Percentiles rank a stretch among this genome's conserved stretches.
Evolutionary conservation across 2,888 invertebrate species (phyloP).

Genomic region (Celastrina argiolus): DNA sequence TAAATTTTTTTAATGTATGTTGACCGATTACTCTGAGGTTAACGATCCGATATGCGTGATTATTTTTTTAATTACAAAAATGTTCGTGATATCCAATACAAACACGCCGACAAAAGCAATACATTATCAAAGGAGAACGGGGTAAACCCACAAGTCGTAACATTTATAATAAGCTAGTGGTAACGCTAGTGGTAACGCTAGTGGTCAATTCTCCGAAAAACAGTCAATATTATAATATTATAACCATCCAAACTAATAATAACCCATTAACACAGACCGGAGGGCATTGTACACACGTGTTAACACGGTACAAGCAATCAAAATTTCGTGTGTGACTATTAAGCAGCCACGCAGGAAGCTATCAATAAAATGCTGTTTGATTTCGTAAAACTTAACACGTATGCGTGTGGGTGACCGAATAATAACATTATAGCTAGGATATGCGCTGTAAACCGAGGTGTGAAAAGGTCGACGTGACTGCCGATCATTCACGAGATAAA

Average conservation of each 20-base stretch:
- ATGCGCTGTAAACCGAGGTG: constrained; percentile 74
- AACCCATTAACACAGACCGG: neutral
- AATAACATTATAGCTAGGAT: constrained; percentile 72
- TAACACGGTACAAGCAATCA: neutral
- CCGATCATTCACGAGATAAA: constrained; percentile 74
- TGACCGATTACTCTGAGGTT: too few relatives aligned
- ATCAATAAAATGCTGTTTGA: constrained; percentile 19
- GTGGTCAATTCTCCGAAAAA: neutral
- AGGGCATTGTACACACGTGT: constrained; percentile 11
- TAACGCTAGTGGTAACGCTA: neutral
- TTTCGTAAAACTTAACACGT: constrained; percentile 21
- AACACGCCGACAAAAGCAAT: too few relatives aligned
- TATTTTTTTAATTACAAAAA: too few relatives aligned
- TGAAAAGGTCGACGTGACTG: constrained; percentile 74
- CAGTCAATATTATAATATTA: neutral
- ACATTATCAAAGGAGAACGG: too few relatives aligned
- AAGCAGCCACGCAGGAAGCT: constrained; percentile 13
- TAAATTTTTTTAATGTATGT: too few relatives aligned
- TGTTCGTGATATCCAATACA: too few relatives aligned
- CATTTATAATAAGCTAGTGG: too few relatives aligned
- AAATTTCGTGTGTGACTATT: constrained; percentile 2
- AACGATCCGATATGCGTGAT: too few relatives aligned
- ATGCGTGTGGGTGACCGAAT: constrained; percentile 68
- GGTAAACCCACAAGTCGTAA: too few relatives aligned
- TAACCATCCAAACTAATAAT: neutral